Base-by-base conservation (phyloP, 2,113 vertebrate species). In the Platysteira castanea region DNA sequence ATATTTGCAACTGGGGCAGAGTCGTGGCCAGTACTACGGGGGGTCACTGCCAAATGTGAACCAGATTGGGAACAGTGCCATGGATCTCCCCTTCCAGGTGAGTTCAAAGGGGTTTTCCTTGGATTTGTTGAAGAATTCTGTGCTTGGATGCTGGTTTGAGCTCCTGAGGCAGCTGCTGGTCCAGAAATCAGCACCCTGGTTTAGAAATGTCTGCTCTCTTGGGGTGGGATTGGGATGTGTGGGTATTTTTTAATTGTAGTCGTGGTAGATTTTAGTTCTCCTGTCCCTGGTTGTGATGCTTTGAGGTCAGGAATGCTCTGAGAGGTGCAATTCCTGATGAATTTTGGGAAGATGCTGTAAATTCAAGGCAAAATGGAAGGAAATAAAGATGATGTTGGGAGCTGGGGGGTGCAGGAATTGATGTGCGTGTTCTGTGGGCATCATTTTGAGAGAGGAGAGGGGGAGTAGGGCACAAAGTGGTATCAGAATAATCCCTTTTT, bases 11-110 rank as follows among this genome's bases (percentile, higher is more conserved):
- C 98, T 99, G 98, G 99, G 99, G 96, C 99, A 99, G 91, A 99
- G 98, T 96, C 99, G 99, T 83, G 99, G 99, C 98, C 99, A 99
- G 98, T 99, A 99, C 98, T 99, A 99, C 4, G 99, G 99, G 67
- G 99, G 99, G 77, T 99, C 99, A 74, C 98, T 99, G 98, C 99
- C 99, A 98, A 99, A 99, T 90, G 99, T 99, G 97, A 99, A 99
- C 97, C 99, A 99, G 98, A 99, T 99, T 93, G 99, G 99, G 95
- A 99, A 98, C 98, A 98, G 99, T 98, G 98, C 98, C 93, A 98
- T 99, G 98, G 99, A 99, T 97, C 98, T 99, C 96, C 98, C 99
- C 97, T 99, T 99, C 98, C 99, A 99, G 99, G 99, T 99, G 98
- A 99, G 99, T 9, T 46, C 41, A 3, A 3, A 4, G 53, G 6